Conservation (phyloP, 2,797 vertebrate species). For the Sebastes iracundus region DNA sequence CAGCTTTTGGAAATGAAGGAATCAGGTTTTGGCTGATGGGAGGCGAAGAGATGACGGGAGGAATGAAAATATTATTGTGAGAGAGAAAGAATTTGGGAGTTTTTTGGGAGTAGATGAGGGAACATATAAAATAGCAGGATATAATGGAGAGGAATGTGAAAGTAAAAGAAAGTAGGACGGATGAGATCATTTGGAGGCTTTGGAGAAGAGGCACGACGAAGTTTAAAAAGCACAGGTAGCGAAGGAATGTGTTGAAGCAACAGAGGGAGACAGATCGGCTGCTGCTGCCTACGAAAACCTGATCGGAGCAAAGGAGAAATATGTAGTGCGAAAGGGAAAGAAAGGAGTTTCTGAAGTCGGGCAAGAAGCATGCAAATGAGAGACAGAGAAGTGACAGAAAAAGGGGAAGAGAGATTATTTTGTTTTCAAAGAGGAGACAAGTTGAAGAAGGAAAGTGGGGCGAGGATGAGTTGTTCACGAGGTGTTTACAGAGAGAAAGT, state of each 20-base stretch:
- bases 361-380: conserved; percentile 3
- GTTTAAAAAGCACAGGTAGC: conserved; percentile 30
- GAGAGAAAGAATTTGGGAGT: background rate
- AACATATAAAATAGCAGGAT: conserved; percentile 13
- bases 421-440: background rate
- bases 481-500: conserved; percentile 10
- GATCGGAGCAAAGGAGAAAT: background rate
- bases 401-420: background rate
- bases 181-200: conserved; percentile 49
- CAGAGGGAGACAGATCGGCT: background rate
- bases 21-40: background rate
- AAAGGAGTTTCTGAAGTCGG: conserved; percentile 10
- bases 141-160: conserved; percentile 34
- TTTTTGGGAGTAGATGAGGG: background rate
- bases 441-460: conserved; percentile 7
- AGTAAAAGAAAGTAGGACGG: conserved; percentile 53
- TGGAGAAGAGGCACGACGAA: background rate
- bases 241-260: conserved; percentile 27
- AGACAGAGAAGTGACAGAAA: background rate
- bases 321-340: background rate
- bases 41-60: background rate
- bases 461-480: background rate
- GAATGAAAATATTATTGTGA: conserved; percentile 22
- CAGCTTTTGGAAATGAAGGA: background rate
- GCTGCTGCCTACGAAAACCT: conserved; percentile 18